Evolutionary conservation across 2,888 invertebrate genomes (phyloP), one percentile per base, ranked within the genome.

Genomic region (Campaea margaritaria): DNA sequence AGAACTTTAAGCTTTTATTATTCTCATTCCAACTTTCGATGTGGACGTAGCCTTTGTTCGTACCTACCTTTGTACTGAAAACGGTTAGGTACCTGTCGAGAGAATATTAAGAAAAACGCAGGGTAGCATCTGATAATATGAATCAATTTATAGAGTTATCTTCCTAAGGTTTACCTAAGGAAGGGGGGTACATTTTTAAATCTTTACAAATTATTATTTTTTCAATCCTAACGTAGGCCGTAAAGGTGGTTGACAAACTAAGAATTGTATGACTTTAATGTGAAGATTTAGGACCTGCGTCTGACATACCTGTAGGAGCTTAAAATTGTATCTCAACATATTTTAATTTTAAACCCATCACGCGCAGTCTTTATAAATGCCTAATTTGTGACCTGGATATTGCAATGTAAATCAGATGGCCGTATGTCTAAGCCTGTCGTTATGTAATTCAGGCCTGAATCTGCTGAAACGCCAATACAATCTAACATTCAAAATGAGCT

Each of bases 101-200:
- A 88, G 75, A 81, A 74, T 67, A 66, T 61, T 57, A 58, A 52
- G 50, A 72, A 78, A 78, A 66, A 78, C 74, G 80, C 88, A 89
- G 89, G 89, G 89, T 89, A 88, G 82, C 76, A 77, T 76, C 78
- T 73, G 78, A 85, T 86, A 85, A 84, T 83, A 82, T 74, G 67
- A 75, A 64, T 72, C 72, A 69, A 68, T 72, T 70, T 73, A 68
- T 70, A 75, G 64, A 65, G 60, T 60, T 67, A 62, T 54, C n/a
- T n/a, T n/a, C n/a, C n/a, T n/a, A n/a, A n/a, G n/a, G n/a, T n/a
- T n/a, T 60, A 42, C 61, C 54, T 62, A 54, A 51, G 13, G 15
- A 62, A 51, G 15, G 13, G 60, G 53, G 62, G 58, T 62, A 51
- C 50, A 27, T 42, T 45, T 51, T 16, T 31, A 51, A 10, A 43